Conservation (phyloP, 2,113 vertebrate genomes). For the Pelmatolapia mariae region DNA sequence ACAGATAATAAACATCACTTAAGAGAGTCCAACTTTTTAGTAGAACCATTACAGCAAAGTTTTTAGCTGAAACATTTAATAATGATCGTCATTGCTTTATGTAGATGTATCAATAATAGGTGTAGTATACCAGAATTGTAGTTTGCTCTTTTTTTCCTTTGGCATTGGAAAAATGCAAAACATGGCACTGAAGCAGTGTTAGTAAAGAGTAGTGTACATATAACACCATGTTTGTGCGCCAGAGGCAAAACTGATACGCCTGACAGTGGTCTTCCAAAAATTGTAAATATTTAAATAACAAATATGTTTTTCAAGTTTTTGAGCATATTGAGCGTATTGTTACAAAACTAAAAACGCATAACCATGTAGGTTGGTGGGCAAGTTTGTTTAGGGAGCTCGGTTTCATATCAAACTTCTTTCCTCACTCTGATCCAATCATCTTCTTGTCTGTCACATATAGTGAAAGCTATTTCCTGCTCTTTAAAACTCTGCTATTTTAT, state of each 20-base stretch:
- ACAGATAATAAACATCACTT: background rate
- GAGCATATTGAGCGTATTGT: background rate
- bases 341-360: background rate
- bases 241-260: background rate
- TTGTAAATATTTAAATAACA: background rate
- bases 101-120: background rate
- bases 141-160: background rate
- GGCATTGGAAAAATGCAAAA: background rate
- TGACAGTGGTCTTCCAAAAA: background rate
- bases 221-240: background rate
- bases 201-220: background rate
- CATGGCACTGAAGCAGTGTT: background rate
- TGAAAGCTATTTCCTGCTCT: background rate
- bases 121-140: background rate
- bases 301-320: background rate
- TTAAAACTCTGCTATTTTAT: background rate
- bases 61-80: background rate
- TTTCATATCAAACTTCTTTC: background rate
- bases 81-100: background rate
- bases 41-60: background rate
- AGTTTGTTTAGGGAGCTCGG: background rate
- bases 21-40: background rate
- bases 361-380: background rate
- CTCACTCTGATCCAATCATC: background rate
- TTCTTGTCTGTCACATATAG: background rate